Base-by-base conservation (phyloP, 2,888 invertebrate species). In the Eupithecia inturbata region DNA sequence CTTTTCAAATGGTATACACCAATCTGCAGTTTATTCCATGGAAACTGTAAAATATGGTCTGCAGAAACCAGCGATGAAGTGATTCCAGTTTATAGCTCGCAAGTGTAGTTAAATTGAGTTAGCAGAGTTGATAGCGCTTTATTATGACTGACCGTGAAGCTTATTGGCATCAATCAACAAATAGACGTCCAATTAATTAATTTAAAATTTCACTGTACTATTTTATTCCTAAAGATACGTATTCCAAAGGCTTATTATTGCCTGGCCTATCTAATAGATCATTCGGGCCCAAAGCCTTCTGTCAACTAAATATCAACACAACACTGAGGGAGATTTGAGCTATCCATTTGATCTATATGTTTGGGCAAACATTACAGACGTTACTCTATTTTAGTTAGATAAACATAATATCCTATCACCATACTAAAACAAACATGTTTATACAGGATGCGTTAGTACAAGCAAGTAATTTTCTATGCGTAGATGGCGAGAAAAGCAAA, bases 41-140 rank as follows among this genome's bases (percentile, higher is more conserved):
- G n/a, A n/a, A n/a, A n/a, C n/a, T n/a, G n/a, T n/a, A n/a, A n/a
- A n/a, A n/a, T n/a, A n/a, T n/a, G n/a, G n/a, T n/a, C n/a, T n/a
- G n/a, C n/a, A n/a, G n/a, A n/a, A n/a, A n/a, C n/a, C n/a, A n/a
- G n/a, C n/a, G n/a, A n/a, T n/a, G n/a, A n/a, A n/a, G n/a, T n/a
- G n/a, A n/a, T n/a, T n/a, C n/a, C n/a, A n/a, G n/a, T n/a, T n/a
- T n/a, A n/a, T n/a, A n/a, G n/a, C n/a, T n/a, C n/a, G n/a, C n/a
- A n/a, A n/a, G n/a, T n/a, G n/a, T n/a, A 64, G 36, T 64, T 66
- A 41, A 39, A 41, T 36, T 66, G 66, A 66, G 39, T 39, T 41
- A 66, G 66, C 33, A 73, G 5, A 22, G 66, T 60, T 73, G 64
- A 66, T 69, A 22, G 10, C n/a, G 53, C 41, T 22, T 66, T 66